Evolutionary conservation across 2,888 invertebrate species (phyloP).

Genomic region (Microctonus aethiopoides): DNA sequence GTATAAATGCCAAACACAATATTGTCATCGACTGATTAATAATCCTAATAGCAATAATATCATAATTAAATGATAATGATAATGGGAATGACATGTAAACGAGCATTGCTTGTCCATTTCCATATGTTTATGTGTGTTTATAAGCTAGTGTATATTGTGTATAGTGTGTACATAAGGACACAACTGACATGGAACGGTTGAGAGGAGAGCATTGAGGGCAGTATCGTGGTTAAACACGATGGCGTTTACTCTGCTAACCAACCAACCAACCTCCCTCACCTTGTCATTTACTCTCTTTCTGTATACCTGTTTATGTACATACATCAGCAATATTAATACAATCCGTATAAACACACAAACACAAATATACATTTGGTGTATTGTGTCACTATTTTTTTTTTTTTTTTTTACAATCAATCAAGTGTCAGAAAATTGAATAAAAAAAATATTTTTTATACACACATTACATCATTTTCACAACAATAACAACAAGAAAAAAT

Average conservation of each 20-base stretch:
- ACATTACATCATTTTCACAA: too few relatives aligned
- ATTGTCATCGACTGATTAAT: background rate
- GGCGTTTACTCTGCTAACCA: constrained; percentile 30
- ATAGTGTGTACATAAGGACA: constrained; percentile 25
- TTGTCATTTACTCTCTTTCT: constrained; percentile 7
- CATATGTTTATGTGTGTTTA: background rate
- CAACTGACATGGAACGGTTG: constrained; percentile 8
- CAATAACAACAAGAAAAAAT: too few relatives aligned
- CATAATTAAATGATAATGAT: constrained; percentile 2
- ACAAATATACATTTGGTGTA: too few relatives aligned
- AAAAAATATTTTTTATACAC: too few relatives aligned
- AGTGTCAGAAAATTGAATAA: too few relatives aligned
- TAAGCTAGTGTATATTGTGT: constrained; percentile 15
- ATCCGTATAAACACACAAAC: too few relatives aligned
- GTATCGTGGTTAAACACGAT: constrained; percentile 33
- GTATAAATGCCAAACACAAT: background rate
- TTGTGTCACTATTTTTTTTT: too few relatives aligned
- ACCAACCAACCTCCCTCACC: constrained; percentile 9
- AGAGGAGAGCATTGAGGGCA: constrained; percentile 19
- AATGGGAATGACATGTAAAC: constrained; percentile 1
- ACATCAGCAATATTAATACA: background rate
- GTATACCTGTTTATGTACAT: too few relatives aligned
- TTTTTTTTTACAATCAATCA: background rate
- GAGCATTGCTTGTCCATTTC: background rate
- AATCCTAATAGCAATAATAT: constrained; percentile 8